These are phyloP conservation scores for Megalops cyprinoides DNA, from an alignment of 2,797 vertebrate genomes.

Conservation along the genomic window DNA sequence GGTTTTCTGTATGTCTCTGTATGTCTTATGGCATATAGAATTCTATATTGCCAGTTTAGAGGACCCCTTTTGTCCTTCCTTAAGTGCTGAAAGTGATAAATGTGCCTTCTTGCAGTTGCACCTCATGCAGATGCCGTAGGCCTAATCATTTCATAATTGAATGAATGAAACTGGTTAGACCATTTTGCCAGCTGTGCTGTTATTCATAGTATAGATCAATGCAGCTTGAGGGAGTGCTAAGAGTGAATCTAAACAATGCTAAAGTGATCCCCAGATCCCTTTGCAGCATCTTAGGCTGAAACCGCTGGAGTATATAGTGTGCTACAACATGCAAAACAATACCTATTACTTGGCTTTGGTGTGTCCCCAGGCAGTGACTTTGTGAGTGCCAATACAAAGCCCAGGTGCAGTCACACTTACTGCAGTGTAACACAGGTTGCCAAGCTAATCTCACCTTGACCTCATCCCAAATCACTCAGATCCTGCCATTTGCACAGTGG, in stretches of 20 bases:
- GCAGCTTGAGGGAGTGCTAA: background rate
- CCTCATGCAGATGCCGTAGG: background rate
- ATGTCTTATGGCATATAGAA: no score
- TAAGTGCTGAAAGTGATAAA: background rate
- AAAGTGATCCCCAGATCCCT: background rate
- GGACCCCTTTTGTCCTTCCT: background rate
- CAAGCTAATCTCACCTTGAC: background rate
- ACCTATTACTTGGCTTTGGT: background rate
- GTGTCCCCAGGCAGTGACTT: background rate
- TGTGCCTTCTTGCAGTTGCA: background rate
- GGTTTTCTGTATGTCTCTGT: background rate
- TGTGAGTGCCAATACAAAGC: background rate
- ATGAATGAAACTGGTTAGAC: background rate
- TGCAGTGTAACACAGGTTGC: background rate
- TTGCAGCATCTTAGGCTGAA: background rate
- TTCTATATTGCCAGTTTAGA: background rate
- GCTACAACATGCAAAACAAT: background rate
- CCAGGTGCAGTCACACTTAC: background rate
- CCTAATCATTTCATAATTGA: background rate
- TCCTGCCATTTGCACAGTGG: background rate
- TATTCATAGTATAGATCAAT: background rate
- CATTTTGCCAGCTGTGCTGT: background rate
- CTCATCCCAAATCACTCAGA: background rate
- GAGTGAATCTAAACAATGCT: background rate
- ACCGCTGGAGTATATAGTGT: background rate